Base-by-base conservation (phyloP, 1,140 invertebrate genomes). In the Drosophila rufa region DNA sequence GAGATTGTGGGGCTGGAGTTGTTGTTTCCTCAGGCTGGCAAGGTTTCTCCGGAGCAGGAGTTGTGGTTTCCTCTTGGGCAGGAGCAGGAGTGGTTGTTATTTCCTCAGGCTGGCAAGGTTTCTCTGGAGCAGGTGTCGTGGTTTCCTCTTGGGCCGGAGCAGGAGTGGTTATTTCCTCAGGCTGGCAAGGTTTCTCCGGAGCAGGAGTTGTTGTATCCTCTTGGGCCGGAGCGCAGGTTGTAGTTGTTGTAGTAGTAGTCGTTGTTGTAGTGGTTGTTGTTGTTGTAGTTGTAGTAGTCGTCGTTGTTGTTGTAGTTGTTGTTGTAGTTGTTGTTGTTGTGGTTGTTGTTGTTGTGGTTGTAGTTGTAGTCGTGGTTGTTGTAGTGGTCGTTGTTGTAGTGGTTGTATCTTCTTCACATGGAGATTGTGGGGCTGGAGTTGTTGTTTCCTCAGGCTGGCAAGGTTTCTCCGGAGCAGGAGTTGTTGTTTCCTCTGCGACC, bases 291-390 rank as follows among this genome's bases (percentile, higher is more conserved):
- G 19, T 42, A 2, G 48, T 38, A 0, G 58, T 43, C 11, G 65
- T 68, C 1, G 67, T 50, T 4, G 25, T 27, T 4, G 64, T 33
- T 14, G 53, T 25, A 1, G 55, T n/a, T 5, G 50, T 45, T 2
- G 55, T 43, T 0, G 19, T 42, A 2, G 48, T 38, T 6, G 58
- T 43, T 14, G 65, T 68, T 2, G 67, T 50, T 4, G 67, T 59
- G 1, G 59, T 61, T 0, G 57, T 56, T 7, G 53, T 60, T 2
- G 47, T 42, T 12, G 22, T 50, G 0, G 60, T 53, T 1, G 47
- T 62, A 2, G 47, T 48, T 0, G 33, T 27, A 3, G 46, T 51
- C 0, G 46, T 40, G 2, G 30, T 48, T 0, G 36, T 40, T 2
- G 25, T 46, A 4, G 33, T 30, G 7, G 42, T 46, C 1, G 42